Conservation (phyloP, 2,888 invertebrate genomes). For the Clusia tigrina region DNA sequence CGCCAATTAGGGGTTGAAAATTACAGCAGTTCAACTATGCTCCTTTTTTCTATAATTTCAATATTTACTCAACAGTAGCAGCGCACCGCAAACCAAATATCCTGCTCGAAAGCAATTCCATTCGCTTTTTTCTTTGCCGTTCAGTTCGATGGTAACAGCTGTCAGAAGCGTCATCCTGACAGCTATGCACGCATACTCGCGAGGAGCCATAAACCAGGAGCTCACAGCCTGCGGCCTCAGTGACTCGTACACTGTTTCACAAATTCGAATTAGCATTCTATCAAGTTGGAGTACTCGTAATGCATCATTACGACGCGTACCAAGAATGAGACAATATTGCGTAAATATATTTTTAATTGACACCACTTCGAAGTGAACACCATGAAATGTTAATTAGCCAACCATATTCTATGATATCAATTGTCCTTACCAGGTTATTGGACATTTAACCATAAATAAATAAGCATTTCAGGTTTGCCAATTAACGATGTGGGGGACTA, state of each 20-base stretch:
- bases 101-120: background rate
- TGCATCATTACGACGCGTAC: too few relatives aligned
- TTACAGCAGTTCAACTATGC: background rate
- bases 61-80: background rate
- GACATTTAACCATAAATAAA: too few relatives aligned
- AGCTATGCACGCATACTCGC: too few relatives aligned
- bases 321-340: too few relatives aligned
- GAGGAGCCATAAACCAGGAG: too few relatives aligned
- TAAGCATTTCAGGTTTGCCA: too few relatives aligned
- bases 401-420: too few relatives aligned
- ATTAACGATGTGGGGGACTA: too few relatives aligned
- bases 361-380: too few relatives aligned
- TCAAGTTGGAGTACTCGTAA: background rate
- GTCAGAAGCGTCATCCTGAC: slow-evolving; percentile 3
- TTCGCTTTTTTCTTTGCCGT: background rate
- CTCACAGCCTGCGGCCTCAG: too few relatives aligned
- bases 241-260: background rate
- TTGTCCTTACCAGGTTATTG: too few relatives aligned
- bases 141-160: background rate
- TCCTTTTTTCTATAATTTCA: background rate
- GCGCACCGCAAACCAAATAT: background rate
- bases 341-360: background rate
- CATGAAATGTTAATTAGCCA: too few relatives aligned
- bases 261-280: background rate
- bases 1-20: background rate